Percentiles rank a stretch among this genome's conserved stretches.
These are phyloP conservation scores for Mylabris sibirica DNA, from an alignment of 2,888 invertebrate genomes.

Conservation along the genomic window DNA sequence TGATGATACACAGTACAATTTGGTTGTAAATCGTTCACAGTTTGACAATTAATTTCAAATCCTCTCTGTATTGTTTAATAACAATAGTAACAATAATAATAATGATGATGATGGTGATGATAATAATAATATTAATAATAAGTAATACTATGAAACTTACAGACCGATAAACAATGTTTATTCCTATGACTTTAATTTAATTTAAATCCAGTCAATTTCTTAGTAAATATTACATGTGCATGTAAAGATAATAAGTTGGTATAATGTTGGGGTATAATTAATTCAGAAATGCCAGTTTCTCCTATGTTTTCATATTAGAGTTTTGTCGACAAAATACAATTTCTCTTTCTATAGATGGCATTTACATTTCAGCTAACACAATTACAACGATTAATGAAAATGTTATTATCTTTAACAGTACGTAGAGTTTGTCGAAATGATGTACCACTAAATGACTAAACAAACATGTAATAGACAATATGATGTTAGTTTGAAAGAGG, in stretches of 20 bases:
- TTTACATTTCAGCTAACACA: conserved; percentile 22
- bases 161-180: neutral
- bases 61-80: neutral
- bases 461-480: neutral
- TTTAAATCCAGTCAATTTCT: conserved; percentile 32
- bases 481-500: no score
- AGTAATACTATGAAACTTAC: no score
- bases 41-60: neutral
- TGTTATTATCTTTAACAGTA: conserved; percentile 24
- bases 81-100: neutral
- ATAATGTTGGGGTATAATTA: conserved; percentile 42
- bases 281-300: conserved; percentile 43
- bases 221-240: conserved; percentile 31
- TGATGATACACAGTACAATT: conserved; percentile 8
- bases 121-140: neutral
- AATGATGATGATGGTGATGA: neutral
- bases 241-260: conserved; percentile 39
- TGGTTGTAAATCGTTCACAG: neutral
- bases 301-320: conserved; percentile 22
- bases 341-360: conserved; percentile 26
- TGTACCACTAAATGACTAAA: neutral
- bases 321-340: conserved; percentile 27
- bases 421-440: neutral
- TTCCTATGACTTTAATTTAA: conserved; percentile 28
- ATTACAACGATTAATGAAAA: conserved; percentile 23